These are phyloP conservation scores for Sussaba pulchella DNA, from an alignment of 2,888 invertebrate genomes.

Conservation along the genomic window DNA sequence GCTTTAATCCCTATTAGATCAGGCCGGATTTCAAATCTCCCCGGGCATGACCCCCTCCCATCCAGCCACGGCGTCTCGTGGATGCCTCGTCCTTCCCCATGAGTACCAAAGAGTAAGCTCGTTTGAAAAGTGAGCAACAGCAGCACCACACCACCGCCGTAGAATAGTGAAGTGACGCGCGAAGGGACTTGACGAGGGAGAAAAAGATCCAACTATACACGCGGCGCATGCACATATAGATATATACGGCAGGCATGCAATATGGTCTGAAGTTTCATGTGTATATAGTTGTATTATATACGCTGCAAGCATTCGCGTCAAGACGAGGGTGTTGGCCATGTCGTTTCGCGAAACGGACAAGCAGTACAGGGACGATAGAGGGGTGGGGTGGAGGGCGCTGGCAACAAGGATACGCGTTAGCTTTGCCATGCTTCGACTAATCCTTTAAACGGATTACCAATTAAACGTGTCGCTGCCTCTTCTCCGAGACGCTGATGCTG, in stretches of 20 bases:
- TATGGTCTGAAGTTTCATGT: slow-evolving; percentile 18
- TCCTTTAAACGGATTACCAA: slow-evolving; percentile 84
- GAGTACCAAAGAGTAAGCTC: slow-evolving; percentile 81
- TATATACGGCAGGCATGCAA: slow-evolving; percentile 35
- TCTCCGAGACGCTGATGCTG: slow-evolving; percentile 54
- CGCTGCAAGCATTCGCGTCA: slow-evolving; percentile 73
- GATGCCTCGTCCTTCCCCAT: slow-evolving; percentile 65
- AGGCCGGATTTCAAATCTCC: slow-evolving; percentile 78
- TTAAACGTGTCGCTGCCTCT: slow-evolving; percentile 80
- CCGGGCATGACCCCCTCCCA: slow-evolving; percentile 32
- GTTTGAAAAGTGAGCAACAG: slow-evolving; percentile 81
- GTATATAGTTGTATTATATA: slow-evolving; percentile 35
- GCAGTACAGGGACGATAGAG: slow-evolving; percentile 66
- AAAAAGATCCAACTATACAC: slow-evolving; percentile 41
- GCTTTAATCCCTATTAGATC: slow-evolving; percentile 83
- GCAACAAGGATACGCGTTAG: slow-evolving; percentile 77
- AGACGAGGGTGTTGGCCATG: slow-evolving; percentile 70
- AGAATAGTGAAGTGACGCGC: slow-evolving; percentile 62
- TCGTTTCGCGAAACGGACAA: slow-evolving; percentile 79
- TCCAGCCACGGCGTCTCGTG: slow-evolving; percentile 19
- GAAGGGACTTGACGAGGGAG: slow-evolving; percentile 63
- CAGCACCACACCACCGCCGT: slow-evolving; percentile 34
- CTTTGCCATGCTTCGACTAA: slow-evolving; percentile 82
- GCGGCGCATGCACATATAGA: neutral
- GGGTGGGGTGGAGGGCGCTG: slow-evolving; percentile 7